phyloP scores from a whole-genome alignment of 2,113 vertebrate species.

The Grammomys dolichurus region DNA sequence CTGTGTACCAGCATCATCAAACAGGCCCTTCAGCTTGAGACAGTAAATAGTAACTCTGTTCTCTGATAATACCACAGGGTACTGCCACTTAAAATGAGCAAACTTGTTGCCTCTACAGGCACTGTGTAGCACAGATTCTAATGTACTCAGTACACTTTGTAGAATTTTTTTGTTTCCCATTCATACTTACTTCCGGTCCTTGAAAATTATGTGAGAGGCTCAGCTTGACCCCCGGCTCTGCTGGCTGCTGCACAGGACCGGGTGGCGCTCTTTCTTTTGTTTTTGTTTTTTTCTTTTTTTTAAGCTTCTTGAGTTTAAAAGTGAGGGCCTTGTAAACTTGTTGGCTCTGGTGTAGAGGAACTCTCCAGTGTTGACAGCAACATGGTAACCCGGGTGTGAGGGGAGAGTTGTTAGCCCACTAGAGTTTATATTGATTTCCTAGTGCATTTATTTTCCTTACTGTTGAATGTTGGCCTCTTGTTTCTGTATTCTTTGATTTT shows the following conservation, averaged over 20 bases:
- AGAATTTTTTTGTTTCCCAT: not conserved
- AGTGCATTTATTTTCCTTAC: not conserved
- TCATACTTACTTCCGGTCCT: not conserved
- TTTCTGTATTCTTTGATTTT: not conserved
- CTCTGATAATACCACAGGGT: not conserved
- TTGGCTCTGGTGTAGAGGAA: not conserved
- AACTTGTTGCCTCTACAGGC: not conserved
- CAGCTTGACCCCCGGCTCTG: not conserved
- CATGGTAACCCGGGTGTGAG: not conserved
- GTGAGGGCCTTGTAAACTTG: rapidly evolving
- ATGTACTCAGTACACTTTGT: not conserved
- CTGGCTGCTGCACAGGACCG: not conserved
- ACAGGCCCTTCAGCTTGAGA: not conserved
- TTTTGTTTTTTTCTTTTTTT: too few relatives aligned
- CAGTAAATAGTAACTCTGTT: too few relatives aligned
- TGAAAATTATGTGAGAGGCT: not conserved
- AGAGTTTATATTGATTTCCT: too few relatives aligned
- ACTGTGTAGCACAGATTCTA: not conserved
- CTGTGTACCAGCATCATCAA: not conserved
- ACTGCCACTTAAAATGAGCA: not conserved
- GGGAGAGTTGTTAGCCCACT: not conserved
- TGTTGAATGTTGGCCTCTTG: not conserved
- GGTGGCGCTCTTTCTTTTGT: rapidly evolving
- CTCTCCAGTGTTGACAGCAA: too few relatives aligned
- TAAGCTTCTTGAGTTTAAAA: not conserved